Evolutionary conservation across 2,797 vertebrate species (phyloP), one percentile per base, ranked within the genome.

Genomic region (Clarias pachynema): DNA sequence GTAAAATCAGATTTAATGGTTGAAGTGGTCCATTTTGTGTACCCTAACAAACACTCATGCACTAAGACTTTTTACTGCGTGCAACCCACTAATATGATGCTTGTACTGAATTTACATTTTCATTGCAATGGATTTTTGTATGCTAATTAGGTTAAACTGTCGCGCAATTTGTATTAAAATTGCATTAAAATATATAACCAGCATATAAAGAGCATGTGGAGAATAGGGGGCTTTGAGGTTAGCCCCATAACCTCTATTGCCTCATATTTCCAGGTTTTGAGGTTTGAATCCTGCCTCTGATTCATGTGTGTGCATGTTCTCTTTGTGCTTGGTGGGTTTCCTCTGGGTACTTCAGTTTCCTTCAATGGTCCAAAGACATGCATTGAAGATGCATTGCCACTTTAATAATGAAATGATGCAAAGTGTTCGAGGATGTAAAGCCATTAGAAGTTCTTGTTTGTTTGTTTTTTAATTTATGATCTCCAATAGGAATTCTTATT

Each of bases 51-150:
- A 80, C 14, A 65, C n/a, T 49, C 65, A 80, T 80, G 37, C 24
- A 44, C 12, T 49, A 49, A 49, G 18, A 12, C 37, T 81, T 53
- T 81, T 22, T 49, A 44, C 12, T 44, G 31, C 56, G 24, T 12
- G 16, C 29, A 26, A 56, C 12, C 5, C 60, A 75, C 84, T 83
- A 63, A 56, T 77, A 75, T 65, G 53, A 82, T 68, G 77, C 3
- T 63, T 63, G 14, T 18, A 26, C 9, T 68, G 79, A 81, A 82
- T 65, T 66, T 59, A 73, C 59, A 63, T 68, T 62, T 86, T 77
- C 4, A 77, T 16, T 60, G 37, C n/a, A 16, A 2, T 40, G 34
- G 5, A 63, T 63, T 79, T 62, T 24, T 78, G 57, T 60, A n/a
- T 78, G 31, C 56, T 78, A 60, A 77, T 34, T 59, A 5, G 53